These are phyloP conservation scores for Noctua fimbriata DNA, from an alignment of 2,888 invertebrate genomes.

Conservation along the genomic window DNA sequence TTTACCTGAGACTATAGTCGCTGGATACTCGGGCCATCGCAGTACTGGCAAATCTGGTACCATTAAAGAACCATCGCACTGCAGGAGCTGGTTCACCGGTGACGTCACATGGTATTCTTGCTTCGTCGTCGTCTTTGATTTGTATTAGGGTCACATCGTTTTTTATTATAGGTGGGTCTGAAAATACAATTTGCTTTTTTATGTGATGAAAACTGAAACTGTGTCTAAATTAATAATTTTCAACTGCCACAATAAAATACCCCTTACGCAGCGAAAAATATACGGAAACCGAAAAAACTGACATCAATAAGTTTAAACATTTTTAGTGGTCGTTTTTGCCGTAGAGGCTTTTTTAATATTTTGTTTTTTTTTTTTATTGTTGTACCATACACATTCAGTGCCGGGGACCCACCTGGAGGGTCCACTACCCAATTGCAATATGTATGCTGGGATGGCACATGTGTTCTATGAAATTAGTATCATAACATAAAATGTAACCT, in stretches of 20 bases:
- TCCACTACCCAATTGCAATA: too few species aligned
- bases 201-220: not conserved
- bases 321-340: not conserved
- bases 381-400: too few species aligned
- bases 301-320: not conserved
- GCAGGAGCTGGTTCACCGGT: constrained; percentile 72
- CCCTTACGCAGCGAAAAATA: too few species aligned
- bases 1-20: constrained; percentile 70
- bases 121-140: constrained; percentile 61
- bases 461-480: too few species aligned
- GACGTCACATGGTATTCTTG: constrained; percentile 69
- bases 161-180: constrained; percentile 74
- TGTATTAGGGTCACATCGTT: constrained; percentile 26
- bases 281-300: too few species aligned
- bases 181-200: constrained; percentile 28
- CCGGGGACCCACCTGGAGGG: too few species aligned
- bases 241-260: not conserved
- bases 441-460: too few species aligned
- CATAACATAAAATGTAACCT: too few species aligned
- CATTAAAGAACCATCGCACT: constrained; percentile 73
- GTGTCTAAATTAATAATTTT: not conserved
- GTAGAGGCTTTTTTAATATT: too few species aligned
- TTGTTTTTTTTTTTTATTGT: too few species aligned
- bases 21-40: constrained; percentile 22
- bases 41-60: constrained; percentile 48